Evolutionary conservation across 2,113 vertebrate species (phyloP), one percentile per base, ranked within the genome.

Genomic region (Spea bombifrons): DNA sequence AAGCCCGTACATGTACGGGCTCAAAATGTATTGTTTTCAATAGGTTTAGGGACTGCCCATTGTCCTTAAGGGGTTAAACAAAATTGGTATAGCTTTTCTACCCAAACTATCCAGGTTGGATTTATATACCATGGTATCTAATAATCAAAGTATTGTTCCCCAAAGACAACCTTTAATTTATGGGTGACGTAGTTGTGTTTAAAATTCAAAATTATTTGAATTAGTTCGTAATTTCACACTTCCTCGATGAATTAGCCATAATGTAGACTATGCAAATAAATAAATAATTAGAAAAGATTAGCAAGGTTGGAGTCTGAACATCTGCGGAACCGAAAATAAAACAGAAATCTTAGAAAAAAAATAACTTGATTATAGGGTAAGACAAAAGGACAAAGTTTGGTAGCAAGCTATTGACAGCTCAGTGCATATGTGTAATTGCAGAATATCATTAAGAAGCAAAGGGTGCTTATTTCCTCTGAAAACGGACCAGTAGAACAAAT

Each of bases 361-460:
- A 80, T 68, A 73, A 68, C 77, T 73, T 79, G 65, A 80, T 80
- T 80, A 80, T 74, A 80, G 71, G 78, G 16, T 80, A 68, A 50
- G 45, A 49, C 43, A 59, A 67, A 59, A 80, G 63, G 64, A 50
- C 50, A 61, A 61, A 48, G 63, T 80, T 80, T 74, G 68, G 64
- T 9, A 67, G 53, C 66, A 15, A 73, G 64, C 50, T 47, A 80
- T 57, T 80, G 78, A 80, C 78, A 80, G 65, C 78, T 50, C 16
- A 68, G 78, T 68, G 66, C 78, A 80, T 67, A 49, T 80, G 78
- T 80, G 65, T 74, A 61, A 80, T 74, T 59, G 46, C 57, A 68
- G 78, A 80, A 74, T 80, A 80, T 74, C 66, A 80, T 80, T 74
- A 49, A 59, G 64, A n/a, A 74, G 46, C 7, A 53, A 68, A 61